A percentile compares a stretch with the other conserved stretches of the same genome.
These are phyloP conservation scores for Acrocyrtus sp. DNA, from an alignment of 2,888 invertebrate species.

Conservation along the genomic window DNA sequence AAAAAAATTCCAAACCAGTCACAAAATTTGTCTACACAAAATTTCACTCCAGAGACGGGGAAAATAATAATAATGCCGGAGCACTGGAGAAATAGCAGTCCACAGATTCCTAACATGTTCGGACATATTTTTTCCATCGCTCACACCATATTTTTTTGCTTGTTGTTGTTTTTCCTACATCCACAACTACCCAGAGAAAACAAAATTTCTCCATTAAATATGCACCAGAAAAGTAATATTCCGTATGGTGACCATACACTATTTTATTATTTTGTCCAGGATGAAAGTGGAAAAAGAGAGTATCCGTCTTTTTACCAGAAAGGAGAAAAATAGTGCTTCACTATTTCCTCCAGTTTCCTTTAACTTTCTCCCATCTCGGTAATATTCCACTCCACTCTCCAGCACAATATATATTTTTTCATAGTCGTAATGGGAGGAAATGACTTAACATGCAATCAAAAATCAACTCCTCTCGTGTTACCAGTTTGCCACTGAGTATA, in stretches of 20 bases:
- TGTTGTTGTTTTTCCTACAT: slow-evolving; percentile 25
- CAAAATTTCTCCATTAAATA: slow-evolving; percentile 18
- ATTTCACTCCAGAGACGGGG: too few relatives aligned
- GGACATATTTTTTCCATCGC: slow-evolving; percentile 25
- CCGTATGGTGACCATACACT: neutral
- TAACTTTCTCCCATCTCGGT: neutral
- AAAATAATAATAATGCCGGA: too few relatives aligned
- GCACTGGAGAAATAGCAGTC: too few relatives aligned
- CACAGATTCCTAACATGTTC: slow-evolving; percentile 27
- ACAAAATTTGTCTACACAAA: too few relatives aligned
- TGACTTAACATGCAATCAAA: slow-evolving; percentile 58
- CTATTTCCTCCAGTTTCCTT: slow-evolving; percentile 36
- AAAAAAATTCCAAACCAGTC: too few relatives aligned
- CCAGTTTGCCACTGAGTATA: too few relatives aligned
- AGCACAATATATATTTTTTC: slow-evolving; percentile 15
- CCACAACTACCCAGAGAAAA: neutral
- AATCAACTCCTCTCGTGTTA: slow-evolving; percentile 50
- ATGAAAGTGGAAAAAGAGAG: neutral
- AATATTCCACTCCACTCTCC: slow-evolving; percentile 2
- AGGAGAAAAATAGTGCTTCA: slow-evolving; percentile 45
- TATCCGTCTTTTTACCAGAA: slow-evolving; percentile 42
- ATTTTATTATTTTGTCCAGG: too few relatives aligned
- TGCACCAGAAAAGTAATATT: neutral
- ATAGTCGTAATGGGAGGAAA: slow-evolving; percentile 46
- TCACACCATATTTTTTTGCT: slow-evolving; percentile 35